Conservation (phyloP, 1,140 invertebrate genomes). For the Drosophila azteca region DNA sequence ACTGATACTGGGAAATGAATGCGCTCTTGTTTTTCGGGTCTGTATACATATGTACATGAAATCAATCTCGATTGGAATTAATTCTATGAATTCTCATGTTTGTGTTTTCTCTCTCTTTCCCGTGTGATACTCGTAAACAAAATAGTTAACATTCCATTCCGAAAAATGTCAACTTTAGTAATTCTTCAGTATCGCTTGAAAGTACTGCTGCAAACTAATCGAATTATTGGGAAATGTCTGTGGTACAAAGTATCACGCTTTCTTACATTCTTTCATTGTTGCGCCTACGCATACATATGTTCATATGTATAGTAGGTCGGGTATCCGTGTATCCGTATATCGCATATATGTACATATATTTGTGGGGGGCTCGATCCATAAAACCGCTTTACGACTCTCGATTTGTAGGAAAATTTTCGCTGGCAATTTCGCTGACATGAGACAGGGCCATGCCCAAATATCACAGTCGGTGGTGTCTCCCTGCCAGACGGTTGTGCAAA, state of each 20-base stretch:
- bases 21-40: constrained; percentile 74
- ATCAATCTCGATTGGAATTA: constrained; percentile 28
- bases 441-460: constrained; percentile 38
- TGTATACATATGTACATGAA: constrained; percentile 56
- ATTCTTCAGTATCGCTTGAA: constrained; percentile 6
- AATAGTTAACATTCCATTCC: constrained; percentile 61
- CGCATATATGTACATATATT: neutral
- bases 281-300: too few relatives aligned
- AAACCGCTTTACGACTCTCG: constrained; percentile 49
- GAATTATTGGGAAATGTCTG: constrained; percentile 48
- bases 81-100: constrained; percentile 28
- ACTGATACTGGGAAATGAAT: constrained; percentile 74
- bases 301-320: too few relatives aligned
- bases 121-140: constrained; percentile 27
- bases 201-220: constrained; percentile 12
- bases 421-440: constrained; percentile 44
- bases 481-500: constrained; percentile 58
- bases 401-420: constrained; percentile 66
- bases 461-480: constrained; percentile 21
- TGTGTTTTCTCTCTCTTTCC: neutral
- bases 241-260: constrained; percentile 1
- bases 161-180: neutral
- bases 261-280: too few relatives aligned
- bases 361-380: constrained; percentile 41
- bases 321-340: too few relatives aligned